Conservation (phyloP, 1,140 invertebrate genomes). For the Bilobella aurantiaca region DNA sequence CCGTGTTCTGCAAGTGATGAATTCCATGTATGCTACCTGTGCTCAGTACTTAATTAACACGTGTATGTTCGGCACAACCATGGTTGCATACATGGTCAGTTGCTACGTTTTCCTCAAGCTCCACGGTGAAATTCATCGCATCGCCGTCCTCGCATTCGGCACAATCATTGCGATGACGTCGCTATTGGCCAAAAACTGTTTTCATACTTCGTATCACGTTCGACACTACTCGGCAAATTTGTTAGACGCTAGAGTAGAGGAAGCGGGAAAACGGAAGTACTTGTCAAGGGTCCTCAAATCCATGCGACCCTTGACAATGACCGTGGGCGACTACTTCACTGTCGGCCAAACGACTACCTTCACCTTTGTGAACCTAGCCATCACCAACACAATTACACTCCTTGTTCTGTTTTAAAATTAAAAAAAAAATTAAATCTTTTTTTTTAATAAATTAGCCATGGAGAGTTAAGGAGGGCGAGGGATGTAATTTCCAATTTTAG, state of each 20-base stretch:
- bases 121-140: not conserved
- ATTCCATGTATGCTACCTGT: not conserved
- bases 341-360: not conserved
- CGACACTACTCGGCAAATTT: not conserved
- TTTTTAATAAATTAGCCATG: no score
- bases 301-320: not conserved
- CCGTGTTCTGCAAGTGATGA: not conserved
- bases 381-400: no score
- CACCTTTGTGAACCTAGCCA: not conserved
- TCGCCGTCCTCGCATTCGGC: not conserved
- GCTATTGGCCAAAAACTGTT: not conserved
- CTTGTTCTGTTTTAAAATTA: no score
- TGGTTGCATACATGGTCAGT: not conserved
- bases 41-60: not conserved
- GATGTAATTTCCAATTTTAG: no score
- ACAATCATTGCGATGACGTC: not conserved
- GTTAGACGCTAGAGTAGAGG: not conserved
- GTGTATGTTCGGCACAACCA: not conserved
- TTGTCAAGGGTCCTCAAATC: not conserved
- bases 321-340: not conserved
- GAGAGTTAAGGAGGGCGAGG: no score
- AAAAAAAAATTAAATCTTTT: no score
- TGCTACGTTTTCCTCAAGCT: not conserved
- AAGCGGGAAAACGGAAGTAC: not conserved
- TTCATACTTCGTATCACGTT: not conserved